Percentiles rank a stretch among this genome's conserved stretches.
These are phyloP conservation scores for Trinorchestia longiramus DNA, from an alignment of 1,140 invertebrate species.

Conservation along the genomic window DNA sequence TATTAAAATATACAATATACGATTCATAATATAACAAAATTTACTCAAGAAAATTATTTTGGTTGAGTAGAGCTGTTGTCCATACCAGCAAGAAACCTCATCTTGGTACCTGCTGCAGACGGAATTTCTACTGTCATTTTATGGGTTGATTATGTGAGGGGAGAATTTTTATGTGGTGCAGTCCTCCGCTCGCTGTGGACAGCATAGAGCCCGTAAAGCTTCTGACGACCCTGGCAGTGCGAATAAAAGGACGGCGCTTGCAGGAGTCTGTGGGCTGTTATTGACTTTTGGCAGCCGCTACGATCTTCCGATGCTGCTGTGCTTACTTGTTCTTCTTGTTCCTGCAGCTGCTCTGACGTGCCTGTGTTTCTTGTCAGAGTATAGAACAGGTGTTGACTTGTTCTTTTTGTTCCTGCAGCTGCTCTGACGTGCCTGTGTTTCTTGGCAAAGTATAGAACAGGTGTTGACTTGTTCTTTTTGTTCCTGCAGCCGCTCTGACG, in stretches of 20 bases:
- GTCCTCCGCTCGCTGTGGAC: background rate
- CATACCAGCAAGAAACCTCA: background rate
- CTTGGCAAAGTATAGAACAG: background rate
- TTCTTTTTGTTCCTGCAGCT: background rate
- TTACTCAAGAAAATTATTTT: background rate
- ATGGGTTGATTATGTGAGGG: background rate
- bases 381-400: background rate
- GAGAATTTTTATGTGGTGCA: background rate
- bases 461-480: background rate
- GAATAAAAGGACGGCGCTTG: background rate
- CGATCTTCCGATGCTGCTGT: background rate
- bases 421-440: background rate
- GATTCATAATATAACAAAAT: background rate
- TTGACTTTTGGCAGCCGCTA: background rate
- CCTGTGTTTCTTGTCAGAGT: background rate
- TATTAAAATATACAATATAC: too few species aligned
- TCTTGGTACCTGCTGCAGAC: background rate
- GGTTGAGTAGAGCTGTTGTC: background rate
- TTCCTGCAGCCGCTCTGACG: background rate
- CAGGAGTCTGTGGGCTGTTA: background rate
- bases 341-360: background rate
- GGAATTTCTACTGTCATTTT: constrained; percentile 9
- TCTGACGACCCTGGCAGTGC: background rate
- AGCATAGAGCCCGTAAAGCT: background rate
- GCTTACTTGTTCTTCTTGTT: background rate